These are phyloP conservation scores for Thelaira solivaga DNA, from an alignment of 2,888 invertebrate species.

Conservation along the genomic window DNA sequence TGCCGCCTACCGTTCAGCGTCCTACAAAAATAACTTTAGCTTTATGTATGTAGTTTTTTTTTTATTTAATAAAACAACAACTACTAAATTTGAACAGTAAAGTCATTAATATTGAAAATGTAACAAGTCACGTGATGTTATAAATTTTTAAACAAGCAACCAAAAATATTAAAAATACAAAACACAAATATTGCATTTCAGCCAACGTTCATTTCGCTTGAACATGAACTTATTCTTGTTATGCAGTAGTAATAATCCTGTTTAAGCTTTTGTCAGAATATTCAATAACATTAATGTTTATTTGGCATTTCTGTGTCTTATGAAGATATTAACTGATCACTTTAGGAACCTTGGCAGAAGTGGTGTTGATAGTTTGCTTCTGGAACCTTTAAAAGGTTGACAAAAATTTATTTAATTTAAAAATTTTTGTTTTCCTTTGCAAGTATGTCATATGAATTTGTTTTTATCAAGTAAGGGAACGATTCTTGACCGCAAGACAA, in stretches of 20 bases:
- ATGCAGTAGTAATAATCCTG: conserved; percentile 5
- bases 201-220: conserved; percentile 22
- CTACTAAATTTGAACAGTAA: conserved; percentile 13
- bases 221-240: conserved; percentile 15
- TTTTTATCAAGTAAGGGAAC: too few species aligned
- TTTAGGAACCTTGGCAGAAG: too few species aligned
- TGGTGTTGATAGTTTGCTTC: too few species aligned
- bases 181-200: conserved; percentile 21
- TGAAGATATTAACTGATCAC: too few species aligned
- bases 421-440: too few species aligned
- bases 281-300: not conserved
- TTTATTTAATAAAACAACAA: not conserved
- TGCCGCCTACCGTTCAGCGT: conserved; percentile 17
- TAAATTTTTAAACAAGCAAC: conserved; percentile 41
- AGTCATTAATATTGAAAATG: conserved; percentile 42
- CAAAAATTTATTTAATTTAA: too few species aligned
- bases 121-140: conserved; percentile 60
- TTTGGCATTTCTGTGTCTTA: too few species aligned
- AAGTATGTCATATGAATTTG: too few species aligned
- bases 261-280: not conserved
- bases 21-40: conserved; percentile 26
- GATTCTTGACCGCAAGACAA: too few species aligned
- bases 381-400: too few species aligned
- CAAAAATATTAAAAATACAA: conserved; percentile 1
- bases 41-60: conserved; percentile 4